Evolutionary conservation across 1,140 invertebrate species (phyloP).

Genomic region (Leptinotarsa lineolata): DNA sequence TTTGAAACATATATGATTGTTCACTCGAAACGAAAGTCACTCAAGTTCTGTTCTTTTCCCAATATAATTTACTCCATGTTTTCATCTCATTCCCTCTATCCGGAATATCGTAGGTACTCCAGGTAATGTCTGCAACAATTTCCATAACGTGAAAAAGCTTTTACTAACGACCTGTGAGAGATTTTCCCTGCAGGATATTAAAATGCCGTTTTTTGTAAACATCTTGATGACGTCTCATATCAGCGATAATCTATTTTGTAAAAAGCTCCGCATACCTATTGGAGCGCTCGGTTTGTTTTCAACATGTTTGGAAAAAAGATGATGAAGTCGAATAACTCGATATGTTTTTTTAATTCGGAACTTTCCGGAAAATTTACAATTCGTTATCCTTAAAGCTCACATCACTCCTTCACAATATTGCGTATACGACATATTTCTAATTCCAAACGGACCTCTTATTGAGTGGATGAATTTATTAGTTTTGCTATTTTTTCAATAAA

Average conservation of each 20-base stretch:
- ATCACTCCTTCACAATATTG: too few species aligned
- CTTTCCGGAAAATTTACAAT: too few species aligned
- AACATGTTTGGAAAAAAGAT: background rate
- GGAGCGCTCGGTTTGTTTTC: background rate
- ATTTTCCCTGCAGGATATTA: background rate
- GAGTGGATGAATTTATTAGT: too few species aligned
- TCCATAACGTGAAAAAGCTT: background rate
- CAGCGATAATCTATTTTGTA: background rate
- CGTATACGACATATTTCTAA: too few species aligned
- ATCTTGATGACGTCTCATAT: background rate
- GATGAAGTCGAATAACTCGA: background rate
- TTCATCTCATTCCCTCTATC: background rate
- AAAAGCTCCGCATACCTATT: background rate
- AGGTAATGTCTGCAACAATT: background rate
- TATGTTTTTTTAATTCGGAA: background rate
- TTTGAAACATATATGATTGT: too few species aligned
- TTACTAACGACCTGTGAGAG: background rate
- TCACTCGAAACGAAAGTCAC: too few species aligned
- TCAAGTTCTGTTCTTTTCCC: too few species aligned
- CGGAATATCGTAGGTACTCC: background rate
- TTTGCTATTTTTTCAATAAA: too few species aligned
- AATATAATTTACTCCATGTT: background rate
- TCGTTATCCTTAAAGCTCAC: too few species aligned
- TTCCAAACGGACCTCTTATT: too few species aligned
- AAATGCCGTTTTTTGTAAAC: background rate